A percentile compares a stretch with the other conserved stretches of the same genome.
Evolutionary conservation across 1,140 invertebrate genomes (phyloP).

Genomic region (Neotoxoptera formosana): DNA sequence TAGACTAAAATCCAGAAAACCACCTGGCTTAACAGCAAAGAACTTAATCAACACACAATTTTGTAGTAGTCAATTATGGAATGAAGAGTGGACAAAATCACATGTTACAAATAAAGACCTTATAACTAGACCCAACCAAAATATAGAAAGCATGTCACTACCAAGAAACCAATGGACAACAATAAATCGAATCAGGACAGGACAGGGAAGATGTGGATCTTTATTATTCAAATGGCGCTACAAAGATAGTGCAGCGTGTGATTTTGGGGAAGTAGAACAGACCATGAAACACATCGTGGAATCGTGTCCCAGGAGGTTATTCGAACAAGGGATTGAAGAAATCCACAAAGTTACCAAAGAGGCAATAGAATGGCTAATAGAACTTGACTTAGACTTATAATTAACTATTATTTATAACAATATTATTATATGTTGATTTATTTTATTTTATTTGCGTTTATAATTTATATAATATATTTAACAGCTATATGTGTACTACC

Average conservation of each 20-base stretch:
- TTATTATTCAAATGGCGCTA: background rate
- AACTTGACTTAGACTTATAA: too few relatives aligned
- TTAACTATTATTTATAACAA: too few relatives aligned
- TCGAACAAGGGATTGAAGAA: background rate
- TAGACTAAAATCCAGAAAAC: background rate
- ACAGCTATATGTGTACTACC: too few relatives aligned
- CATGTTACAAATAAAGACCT: constrained; percentile 12
- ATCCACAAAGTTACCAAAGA: too few relatives aligned
- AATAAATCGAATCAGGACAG: background rate
- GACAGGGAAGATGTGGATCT: constrained; percentile 12
- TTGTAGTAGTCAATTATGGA: background rate
- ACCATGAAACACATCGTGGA: constrained; percentile 19
- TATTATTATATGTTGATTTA: too few relatives aligned
- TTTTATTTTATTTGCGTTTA: too few relatives aligned
- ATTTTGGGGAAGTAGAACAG: constrained; percentile 11
- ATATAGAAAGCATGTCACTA: background rate
- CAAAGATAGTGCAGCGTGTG: constrained; percentile 10
- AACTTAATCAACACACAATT: background rate
- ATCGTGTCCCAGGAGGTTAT: background rate
- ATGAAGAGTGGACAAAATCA: background rate
- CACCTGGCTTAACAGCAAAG: background rate
- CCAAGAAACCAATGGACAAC: background rate
- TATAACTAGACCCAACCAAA: background rate
- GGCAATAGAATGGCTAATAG: too few relatives aligned
- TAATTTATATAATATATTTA: too few relatives aligned